Conservation (phyloP, 2,113 vertebrate species). For the Philantomba maxwellii region DNA sequence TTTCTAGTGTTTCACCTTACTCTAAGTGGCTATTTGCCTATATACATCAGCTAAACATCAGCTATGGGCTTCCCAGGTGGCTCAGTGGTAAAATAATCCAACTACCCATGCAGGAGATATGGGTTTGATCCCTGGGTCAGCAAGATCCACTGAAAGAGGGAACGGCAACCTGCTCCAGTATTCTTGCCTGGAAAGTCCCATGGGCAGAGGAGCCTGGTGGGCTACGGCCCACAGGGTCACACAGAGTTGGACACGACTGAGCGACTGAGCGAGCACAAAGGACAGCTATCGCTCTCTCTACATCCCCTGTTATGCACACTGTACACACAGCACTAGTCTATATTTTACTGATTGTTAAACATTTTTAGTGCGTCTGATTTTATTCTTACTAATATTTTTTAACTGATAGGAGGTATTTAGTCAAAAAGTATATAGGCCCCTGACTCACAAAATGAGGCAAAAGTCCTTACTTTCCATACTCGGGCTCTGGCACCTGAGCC, state of each 20-base stretch:
- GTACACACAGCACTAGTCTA: neutral
- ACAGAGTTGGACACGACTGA: accelerated
- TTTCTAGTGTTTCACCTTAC: neutral
- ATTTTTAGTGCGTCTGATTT: neutral
- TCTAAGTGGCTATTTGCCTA: neutral
- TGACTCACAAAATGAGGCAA: neutral
- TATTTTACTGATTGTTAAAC: neutral
- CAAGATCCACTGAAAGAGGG: neutral
- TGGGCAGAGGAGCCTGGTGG: neutral
- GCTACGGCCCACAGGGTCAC: neutral
- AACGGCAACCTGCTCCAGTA: neutral
- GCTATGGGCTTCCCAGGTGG: neutral
- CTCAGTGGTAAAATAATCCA: neutral
- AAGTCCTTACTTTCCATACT: neutral
- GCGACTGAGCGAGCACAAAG: neutral
- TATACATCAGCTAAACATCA: neutral
- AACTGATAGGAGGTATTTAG: neutral
- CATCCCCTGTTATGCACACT: neutral
- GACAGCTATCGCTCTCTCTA: neutral
- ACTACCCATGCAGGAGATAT: neutral
- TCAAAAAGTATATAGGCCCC: neutral
- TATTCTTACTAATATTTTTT: neutral
- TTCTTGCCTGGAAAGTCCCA: neutral
- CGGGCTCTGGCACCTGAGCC: neutral
- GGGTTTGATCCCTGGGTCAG: neutral